phyloP scores from a whole-genome alignment of 1,140 invertebrate species.

The Steinernema feltiae region DNA sequence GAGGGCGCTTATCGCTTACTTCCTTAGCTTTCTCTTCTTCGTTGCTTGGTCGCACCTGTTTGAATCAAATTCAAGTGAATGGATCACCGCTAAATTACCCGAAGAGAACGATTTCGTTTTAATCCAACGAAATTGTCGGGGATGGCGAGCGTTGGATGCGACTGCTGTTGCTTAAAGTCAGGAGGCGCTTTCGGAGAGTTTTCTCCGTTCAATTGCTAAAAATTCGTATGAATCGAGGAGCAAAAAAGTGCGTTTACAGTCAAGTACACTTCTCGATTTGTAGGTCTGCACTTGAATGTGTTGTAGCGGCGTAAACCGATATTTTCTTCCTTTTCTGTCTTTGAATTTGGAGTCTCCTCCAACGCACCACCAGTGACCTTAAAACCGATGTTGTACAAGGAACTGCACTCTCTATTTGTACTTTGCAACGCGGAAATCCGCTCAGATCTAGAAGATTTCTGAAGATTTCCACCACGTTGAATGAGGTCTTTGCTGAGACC shows the following conservation, averaged over 20 bases:
- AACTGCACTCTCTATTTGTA: neutral
- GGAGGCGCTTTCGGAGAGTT: slow-evolving; percentile 19
- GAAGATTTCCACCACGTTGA: slow-evolving; percentile 40
- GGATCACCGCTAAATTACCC: slow-evolving; percentile 38
- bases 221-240: neutral
- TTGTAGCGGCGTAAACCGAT: slow-evolving; percentile 22
- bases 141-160: slow-evolving; percentile 22
- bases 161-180: slow-evolving; percentile 24
- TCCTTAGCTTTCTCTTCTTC: slow-evolving; percentile 13
- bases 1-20: slow-evolving; percentile 21
- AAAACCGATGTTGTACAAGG: slow-evolving; percentile 2
- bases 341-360: slow-evolving; percentile 18
- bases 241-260: neutral
- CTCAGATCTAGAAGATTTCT: slow-evolving; percentile 37
- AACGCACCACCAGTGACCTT: slow-evolving; percentile 27
- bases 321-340: slow-evolving; percentile 6
- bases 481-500: slow-evolving; percentile 33
- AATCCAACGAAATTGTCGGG: slow-evolving; percentile 21
- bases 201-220: slow-evolving; percentile 12
- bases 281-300: slow-evolving; percentile 27
- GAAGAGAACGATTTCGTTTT: slow-evolving; percentile 39
- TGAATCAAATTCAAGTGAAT: neutral
- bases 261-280: slow-evolving; percentile 18
- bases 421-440: slow-evolving; percentile 43
- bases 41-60: neutral